Evolutionary conservation across 92 coral and sea anemone genomes (phyloP), one percentile per base, ranked within the genome.

Genomic region (Desmophyllum pertusum): DNA sequence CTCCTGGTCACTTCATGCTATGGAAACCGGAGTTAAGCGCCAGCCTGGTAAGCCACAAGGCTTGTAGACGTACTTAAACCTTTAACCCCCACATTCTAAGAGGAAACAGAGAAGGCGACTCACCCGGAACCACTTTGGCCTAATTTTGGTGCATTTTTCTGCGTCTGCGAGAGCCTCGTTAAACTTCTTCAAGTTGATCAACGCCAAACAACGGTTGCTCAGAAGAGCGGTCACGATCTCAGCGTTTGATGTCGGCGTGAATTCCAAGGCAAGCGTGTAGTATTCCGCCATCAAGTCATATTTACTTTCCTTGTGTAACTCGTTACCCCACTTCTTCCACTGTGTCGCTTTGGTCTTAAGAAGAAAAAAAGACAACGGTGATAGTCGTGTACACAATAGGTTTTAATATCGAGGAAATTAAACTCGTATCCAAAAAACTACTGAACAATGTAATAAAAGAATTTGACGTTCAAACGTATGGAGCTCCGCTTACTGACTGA

Each of bases 91-190:
- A n/a, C n/a, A n/a, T n/a, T n/a, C n/a, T n/a, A 17, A 55, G 63
- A 50, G 42, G 10, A 30, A 65, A 52, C 27, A 48, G 39, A 27
- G 35, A 33, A 40, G 17, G 8, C 25, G 40, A 61, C 85, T 37
- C n/a, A 89, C 93, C 84, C 84, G 81, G 48, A 78, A 89, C 93
- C 93, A 89, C 23, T 65, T 31, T n/a, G 92, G 89, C 57, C 53
- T 91, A 17, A 40, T 61, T 75, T 57, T 69, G 59, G 42, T 90
- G 76, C 94, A 80, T 59, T 73, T 30, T 23, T 80, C 29, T 36
- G 92, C 94, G 78, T 91, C 94, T 75, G 61, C 71, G 3, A 84
- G 83, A 15, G 94, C 94, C n/a, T 84, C 74, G 0, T 55, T 8
- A 63, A 70, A 91, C 61, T 25, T 76, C 30, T 53, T 29, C 39